Percentiles rank a stretch among this genome's conserved stretches.
These are phyloP conservation scores for Echiichthys vipera DNA, from an alignment of 2,797 vertebrate genomes.

Conservation along the genomic window DNA sequence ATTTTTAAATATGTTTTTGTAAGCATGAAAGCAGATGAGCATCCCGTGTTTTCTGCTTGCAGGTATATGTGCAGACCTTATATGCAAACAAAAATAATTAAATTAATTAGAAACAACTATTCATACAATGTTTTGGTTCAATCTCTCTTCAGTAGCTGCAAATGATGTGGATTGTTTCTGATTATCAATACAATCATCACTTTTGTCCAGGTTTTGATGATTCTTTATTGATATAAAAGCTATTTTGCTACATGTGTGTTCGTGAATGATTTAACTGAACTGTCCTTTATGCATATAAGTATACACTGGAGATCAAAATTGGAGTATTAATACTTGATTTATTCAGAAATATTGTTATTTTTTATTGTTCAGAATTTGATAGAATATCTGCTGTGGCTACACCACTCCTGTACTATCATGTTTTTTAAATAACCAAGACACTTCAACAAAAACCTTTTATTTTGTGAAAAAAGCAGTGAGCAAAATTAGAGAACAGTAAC, in stretches of 20 bases:
- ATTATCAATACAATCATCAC: constrained; percentile 14
- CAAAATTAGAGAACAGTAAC: too few relatives aligned
- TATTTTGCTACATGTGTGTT: constrained; percentile 16
- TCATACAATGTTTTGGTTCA: not conserved
- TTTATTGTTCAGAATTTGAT: too few relatives aligned
- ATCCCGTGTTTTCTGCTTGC: constrained; percentile 45
- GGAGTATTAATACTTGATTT: too few relatives aligned
- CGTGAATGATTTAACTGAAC: constrained; percentile 21
- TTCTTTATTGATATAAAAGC: not conserved
- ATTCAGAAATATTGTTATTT: too few relatives aligned
- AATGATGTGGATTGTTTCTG: constrained; percentile 21
- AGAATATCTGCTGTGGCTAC: too few relatives aligned
- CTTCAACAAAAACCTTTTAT: too few relatives aligned
- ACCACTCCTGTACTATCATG: too few relatives aligned
- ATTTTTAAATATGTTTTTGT: not conserved
- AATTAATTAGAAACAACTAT: constrained; percentile 12
- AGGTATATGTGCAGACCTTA: constrained; percentile 18
- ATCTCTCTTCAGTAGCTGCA: not conserved
- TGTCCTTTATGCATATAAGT: constrained; percentile 5
- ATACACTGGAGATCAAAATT: too few relatives aligned
- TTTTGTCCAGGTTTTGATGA: not conserved
- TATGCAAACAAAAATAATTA: constrained; percentile 48
- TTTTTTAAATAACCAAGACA: too few relatives aligned
- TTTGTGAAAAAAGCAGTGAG: too few relatives aligned
- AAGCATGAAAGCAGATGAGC: constrained; percentile 27